phyloP scores from a whole-genome alignment of 2,888 invertebrate species.

The Catocala nupta region DNA sequence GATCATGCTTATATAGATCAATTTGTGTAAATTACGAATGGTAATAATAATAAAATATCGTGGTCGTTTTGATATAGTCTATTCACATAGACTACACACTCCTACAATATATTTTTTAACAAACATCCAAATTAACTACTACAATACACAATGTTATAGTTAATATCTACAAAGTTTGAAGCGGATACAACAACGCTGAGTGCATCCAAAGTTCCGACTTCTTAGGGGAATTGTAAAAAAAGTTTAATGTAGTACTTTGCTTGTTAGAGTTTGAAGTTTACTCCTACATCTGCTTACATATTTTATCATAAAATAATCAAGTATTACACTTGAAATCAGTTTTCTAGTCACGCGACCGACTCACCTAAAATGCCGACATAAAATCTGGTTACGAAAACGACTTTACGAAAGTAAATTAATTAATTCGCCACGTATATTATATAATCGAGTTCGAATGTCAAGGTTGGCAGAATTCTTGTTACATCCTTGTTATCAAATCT shows the following conservation, averaged over 20 bases:
- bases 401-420: slow-evolving; percentile 48
- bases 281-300: not conserved
- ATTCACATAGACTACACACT: too few relatives aligned
- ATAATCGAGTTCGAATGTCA: slow-evolving; percentile 49
- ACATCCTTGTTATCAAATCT: slow-evolving; percentile 44
- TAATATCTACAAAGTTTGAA: slow-evolving; percentile 14
- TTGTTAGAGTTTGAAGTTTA: slow-evolving; percentile 10
- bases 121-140: too few relatives aligned
- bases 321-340: slow-evolving; percentile 2
- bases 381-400: slow-evolving; percentile 39
- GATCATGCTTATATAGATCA: too few relatives aligned
- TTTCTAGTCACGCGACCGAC: slow-evolving; percentile 28
- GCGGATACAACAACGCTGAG: slow-evolving; percentile 30
- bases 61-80: too few relatives aligned
- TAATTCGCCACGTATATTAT: slow-evolving; percentile 28
- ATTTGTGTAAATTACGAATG: too few relatives aligned
- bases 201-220: slow-evolving; percentile 20
- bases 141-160: slow-evolving; percentile 1
- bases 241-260: slow-evolving; percentile 7
- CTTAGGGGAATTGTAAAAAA: slow-evolving; percentile 19
- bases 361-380: slow-evolving; percentile 33
- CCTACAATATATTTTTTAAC: too few relatives aligned
- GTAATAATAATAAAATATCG: too few relatives aligned
- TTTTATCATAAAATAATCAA: not conserved
- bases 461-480: slow-evolving; percentile 42